Conservation (phyloP, 1,140 invertebrate genomes). For the Monochamus saltuarius region DNA sequence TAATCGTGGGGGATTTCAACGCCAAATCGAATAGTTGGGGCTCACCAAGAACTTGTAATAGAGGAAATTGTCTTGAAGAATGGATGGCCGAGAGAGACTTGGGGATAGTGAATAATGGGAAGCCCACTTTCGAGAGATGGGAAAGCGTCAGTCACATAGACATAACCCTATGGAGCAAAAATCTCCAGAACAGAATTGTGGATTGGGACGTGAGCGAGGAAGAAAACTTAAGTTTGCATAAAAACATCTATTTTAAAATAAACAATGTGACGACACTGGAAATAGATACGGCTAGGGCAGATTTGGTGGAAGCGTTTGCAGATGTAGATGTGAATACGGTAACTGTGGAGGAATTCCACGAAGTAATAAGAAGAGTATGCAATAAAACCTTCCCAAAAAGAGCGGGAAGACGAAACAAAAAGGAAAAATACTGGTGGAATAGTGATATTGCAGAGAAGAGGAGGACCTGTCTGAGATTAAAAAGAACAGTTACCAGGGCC, state of each 20-base stretch:
- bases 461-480: background rate
- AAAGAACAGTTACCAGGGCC: too few species aligned
- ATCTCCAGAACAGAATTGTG: background rate
- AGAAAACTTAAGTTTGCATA: slow-evolving; percentile 6
- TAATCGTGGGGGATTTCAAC: slow-evolving; percentile 21
- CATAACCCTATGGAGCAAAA: background rate
- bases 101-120: slow-evolving; percentile 7
- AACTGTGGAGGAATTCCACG: background rate
- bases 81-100: slow-evolving; percentile 1
- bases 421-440: slow-evolving; percentile 21
- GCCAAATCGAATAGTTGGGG: slow-evolving; percentile 19
- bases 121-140: background rate
- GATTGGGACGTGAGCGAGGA: slow-evolving; percentile 6
- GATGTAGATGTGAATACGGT: too few species aligned
- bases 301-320: too few species aligned
- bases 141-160: slow-evolving; percentile 6
- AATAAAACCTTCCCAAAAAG: too few species aligned
- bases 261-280: too few species aligned
- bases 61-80: slow-evolving; percentile 7
- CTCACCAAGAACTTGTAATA: background rate
- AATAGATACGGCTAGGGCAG: too few species aligned
- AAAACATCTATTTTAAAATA: slow-evolving; percentile 1
- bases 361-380: too few species aligned
- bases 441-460: slow-evolving; percentile 8
- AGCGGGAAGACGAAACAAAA: too few species aligned